Evolutionary conservation across 2,113 vertebrate species (phyloP).

Genomic region (Vombatus ursinus): DNA sequence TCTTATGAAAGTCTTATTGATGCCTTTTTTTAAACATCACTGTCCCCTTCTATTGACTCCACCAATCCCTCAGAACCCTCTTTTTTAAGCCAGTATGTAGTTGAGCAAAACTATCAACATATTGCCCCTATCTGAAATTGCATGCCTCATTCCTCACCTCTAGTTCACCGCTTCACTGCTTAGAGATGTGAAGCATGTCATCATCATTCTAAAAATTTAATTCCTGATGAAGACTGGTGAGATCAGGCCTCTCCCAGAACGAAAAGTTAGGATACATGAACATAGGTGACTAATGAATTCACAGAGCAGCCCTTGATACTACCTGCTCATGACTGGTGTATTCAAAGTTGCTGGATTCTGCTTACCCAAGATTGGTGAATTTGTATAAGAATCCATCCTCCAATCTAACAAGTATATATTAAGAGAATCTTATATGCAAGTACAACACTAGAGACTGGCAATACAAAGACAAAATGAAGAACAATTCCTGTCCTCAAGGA

Average conservation of each 20-base stretch:
- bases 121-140: not conserved
- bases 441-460: too few species aligned
- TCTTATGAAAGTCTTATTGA: not conserved
- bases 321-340: too few species aligned
- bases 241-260: not conserved
- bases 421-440: too few species aligned
- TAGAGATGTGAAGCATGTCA: not conserved
- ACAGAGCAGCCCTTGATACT: not conserved
- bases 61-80: not conserved
- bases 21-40: not conserved
- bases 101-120: not conserved
- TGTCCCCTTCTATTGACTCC: not conserved
- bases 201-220: not conserved
- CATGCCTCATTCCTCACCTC: not conserved
- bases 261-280: too few species aligned
- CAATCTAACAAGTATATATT: too few species aligned
- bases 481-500: too few species aligned
- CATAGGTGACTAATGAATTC: not conserved
- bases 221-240: not conserved
- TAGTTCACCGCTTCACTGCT: not conserved
- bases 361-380: too few species aligned
- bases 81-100: not conserved
- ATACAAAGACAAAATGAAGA: too few species aligned
- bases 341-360: too few species aligned
- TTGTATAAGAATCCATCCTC: too few species aligned